phyloP scores from a whole-genome alignment of 2,888 invertebrate genomes.

The Crocallis elinguaria region DNA sequence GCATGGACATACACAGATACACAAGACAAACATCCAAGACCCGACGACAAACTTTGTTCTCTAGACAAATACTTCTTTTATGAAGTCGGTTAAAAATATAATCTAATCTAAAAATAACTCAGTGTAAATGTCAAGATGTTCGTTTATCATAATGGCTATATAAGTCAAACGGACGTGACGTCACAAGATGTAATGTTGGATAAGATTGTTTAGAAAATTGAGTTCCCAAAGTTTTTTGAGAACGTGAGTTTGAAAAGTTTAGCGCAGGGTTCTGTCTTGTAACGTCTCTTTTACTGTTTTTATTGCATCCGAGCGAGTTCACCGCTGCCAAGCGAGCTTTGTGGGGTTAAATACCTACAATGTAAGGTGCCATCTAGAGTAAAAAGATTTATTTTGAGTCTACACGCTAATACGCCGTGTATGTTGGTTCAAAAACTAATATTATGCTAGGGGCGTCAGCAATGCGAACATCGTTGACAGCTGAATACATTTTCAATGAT shows the following conservation, averaged over 20 bases:
- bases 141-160: neutral
- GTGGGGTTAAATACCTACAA: neutral
- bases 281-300: conserved; percentile 14
- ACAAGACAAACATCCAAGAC: too few species aligned
- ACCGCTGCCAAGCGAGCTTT: neutral
- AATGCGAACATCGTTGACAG: neutral
- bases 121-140: neutral
- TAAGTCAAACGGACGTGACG: neutral
- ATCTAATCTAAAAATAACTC: too few species aligned
- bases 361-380: neutral
- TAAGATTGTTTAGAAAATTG: conserved; percentile 17
- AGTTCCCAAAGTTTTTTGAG: conserved; percentile 12
- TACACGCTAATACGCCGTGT: neutral
- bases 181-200: conserved; percentile 2
- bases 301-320: neutral
- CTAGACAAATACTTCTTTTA: too few species aligned
- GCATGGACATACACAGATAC: too few species aligned
- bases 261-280: conserved; percentile 7
- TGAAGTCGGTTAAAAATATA: too few species aligned
- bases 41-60: too few species aligned
- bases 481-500: neutral
- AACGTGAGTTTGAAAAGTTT: conserved; percentile 7
- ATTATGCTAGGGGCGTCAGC: neutral
- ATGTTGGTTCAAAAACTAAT: too few species aligned
- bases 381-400: neutral